Conservation (phyloP, 2,113 vertebrate genomes). For the Tapirus terrestris region DNA sequence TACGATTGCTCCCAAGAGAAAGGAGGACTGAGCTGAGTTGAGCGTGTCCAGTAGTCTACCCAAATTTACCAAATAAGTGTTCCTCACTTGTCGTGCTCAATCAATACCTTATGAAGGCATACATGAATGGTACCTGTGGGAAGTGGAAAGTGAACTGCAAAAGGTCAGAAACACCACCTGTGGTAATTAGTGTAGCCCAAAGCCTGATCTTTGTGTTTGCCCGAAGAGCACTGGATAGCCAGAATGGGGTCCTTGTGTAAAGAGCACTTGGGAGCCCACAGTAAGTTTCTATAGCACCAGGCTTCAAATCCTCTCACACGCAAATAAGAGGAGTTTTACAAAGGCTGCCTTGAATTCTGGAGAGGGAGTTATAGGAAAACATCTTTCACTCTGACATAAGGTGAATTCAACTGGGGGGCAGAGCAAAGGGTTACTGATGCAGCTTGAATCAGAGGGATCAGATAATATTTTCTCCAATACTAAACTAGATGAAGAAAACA, state of each 20-base stretch:
- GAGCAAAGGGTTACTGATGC: neutral
- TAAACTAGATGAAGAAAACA: neutral
- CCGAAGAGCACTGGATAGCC: neutral
- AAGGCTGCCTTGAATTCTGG: neutral
- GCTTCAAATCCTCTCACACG: neutral
- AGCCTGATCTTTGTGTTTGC: neutral
- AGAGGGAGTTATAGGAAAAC: neutral
- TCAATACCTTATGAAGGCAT: neutral
- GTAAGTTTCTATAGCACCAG: neutral
- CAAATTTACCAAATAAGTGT: neutral
- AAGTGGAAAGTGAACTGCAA: neutral
- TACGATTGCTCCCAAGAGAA: neutral
- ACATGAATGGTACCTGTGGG: neutral
- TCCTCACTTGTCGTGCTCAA: neutral
- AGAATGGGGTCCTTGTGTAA: neutral
- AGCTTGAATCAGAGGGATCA: neutral
- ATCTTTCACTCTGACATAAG: neutral
- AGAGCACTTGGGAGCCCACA: neutral
- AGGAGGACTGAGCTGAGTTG: neutral
- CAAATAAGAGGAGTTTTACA: neutral
- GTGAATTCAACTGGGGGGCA: neutral
- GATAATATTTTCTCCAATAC: neutral
- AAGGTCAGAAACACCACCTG: neutral
- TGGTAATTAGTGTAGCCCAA: neutral
- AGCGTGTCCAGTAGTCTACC: neutral